Evolutionary conservation across 2,888 invertebrate species (phyloP), one percentile per base, ranked within the genome.

Genomic region (Parnassius orleans): DNA sequence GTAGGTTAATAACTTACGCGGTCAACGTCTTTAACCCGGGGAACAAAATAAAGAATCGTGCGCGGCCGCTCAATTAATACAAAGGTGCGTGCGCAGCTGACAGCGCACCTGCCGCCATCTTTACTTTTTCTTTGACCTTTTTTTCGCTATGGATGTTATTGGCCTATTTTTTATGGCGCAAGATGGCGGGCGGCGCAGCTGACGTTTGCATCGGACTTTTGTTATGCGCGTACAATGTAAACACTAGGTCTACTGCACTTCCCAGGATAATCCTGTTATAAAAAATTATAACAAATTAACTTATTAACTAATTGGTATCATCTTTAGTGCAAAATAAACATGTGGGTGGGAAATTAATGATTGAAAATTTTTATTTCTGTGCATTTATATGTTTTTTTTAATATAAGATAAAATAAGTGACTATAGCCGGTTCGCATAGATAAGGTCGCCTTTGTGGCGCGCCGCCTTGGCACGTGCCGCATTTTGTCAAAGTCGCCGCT

Each of bases 131-230:
- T 89, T 82, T 80, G 77, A 78, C 78, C 83, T 87, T 89, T 87
- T 68, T 68, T 88, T 88, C 80, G 87, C 87, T 84, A 84, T 84
- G 81, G 83, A 79, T 83, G 89, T 88, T 90, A 89, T 89, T 91
- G 89, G 90, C 90, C 90, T 90, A 90, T 91, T 91, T 90, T 90
- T 90, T 90, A 89, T 83, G 84, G 83, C 83, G 87, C 90, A 90
- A 90, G 90, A 88, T 90, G 90, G 33, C 33, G 33, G 33, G 76
- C 72, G 67, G 72, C 79, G 79, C 90, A 90, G 88, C 89, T 90
- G 90, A 87, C 86, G 80, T 60, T 63, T 57, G 63, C 63, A 56
- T 63, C 78, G 78, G 79, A 79, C 74, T 78, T 79, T 72, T 73
- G 68, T 75, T 75, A 74, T 77, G 78, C 76, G 75, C 15, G 48